phyloP scores from a whole-genome alignment of 2,113 vertebrate genomes.

The Urocolius indicus region DNA sequence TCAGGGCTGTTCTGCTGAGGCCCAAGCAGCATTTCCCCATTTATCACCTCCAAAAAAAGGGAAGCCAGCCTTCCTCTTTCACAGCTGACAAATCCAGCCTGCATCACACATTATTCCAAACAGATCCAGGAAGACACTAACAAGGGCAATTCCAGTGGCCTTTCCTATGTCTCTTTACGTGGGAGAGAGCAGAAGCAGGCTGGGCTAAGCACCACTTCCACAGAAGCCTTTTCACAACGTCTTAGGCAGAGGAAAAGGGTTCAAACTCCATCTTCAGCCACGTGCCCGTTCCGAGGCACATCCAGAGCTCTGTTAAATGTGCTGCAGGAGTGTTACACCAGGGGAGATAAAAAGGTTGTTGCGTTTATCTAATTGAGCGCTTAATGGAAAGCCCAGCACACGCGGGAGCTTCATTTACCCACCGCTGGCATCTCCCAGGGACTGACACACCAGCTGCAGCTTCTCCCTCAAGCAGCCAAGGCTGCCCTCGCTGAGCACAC shows the following conservation, averaged over 20 bases:
- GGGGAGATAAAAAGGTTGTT: too few relatives aligned
- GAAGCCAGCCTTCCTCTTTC: neutral
- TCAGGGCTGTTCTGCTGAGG: neutral
- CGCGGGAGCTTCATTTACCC: neutral
- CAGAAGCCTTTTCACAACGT: neutral
- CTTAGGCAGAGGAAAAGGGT: neutral
- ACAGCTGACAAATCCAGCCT: neutral
- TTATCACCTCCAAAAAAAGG: too few relatives aligned
- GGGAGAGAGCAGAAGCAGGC: neutral
- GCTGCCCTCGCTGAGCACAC: too few relatives aligned
- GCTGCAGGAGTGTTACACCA: too few relatives aligned
- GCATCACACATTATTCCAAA: neutral
- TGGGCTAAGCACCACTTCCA: neutral
- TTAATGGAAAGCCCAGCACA: too few relatives aligned
- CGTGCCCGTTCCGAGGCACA: too few relatives aligned
- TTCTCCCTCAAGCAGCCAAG: neutral
- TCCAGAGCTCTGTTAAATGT: too few relatives aligned
- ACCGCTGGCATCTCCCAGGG: neutral
- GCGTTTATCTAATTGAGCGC: too few relatives aligned
- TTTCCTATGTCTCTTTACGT: neutral
- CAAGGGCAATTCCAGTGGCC: neutral
- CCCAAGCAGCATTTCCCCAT: neutral
- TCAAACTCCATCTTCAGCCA: too few relatives aligned
- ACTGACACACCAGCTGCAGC: neutral
- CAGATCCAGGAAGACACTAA: too few relatives aligned